A percentile compares a stretch with the other conserved stretches of the same genome.
Conservation (phyloP, 1,140 invertebrate species). For the Saccostrea echinata region DNA sequence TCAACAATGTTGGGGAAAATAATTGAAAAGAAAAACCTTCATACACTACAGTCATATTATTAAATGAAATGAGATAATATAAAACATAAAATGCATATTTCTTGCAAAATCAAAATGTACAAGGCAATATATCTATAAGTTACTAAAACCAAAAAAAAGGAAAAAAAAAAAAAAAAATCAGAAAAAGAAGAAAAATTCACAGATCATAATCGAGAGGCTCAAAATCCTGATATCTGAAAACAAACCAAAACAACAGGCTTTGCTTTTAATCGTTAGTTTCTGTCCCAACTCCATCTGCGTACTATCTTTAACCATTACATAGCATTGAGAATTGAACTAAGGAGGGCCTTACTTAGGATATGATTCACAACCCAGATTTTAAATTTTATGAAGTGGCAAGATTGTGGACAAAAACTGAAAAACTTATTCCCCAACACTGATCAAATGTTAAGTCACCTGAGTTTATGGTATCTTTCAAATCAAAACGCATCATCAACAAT, state of each 20-base stretch:
- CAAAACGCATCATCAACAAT: conserved; percentile 4
- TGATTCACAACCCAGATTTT: conserved; percentile 23
- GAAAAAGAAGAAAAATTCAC: background rate
- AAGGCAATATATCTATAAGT: conserved; percentile 2
- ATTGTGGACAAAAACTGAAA: conserved; percentile 36
- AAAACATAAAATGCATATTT: background rate
- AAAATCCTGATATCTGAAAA: background rate
- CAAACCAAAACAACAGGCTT: background rate
- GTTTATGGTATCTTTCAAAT: background rate
- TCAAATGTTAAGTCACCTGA: conserved; percentile 7
- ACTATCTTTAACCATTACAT: background rate
- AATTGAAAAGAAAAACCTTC: background rate
- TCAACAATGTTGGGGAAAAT: conserved; percentile 38
- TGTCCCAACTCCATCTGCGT: background rate
- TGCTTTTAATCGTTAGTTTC: background rate
- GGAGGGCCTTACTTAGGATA: background rate
- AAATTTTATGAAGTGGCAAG: conserved; percentile 8
- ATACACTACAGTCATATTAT: conserved; percentile 8
- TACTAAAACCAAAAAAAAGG: background rate
- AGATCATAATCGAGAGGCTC: background rate
- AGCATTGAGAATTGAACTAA: background rate
- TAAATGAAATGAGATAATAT: background rate
- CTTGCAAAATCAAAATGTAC: background rate
- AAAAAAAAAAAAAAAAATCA: background rate
- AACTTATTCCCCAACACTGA: conserved; percentile 9